These are phyloP conservation scores for Chrysemys picta DNA, from an alignment of 2,113 vertebrate genomes.

Conservation along the genomic window DNA sequence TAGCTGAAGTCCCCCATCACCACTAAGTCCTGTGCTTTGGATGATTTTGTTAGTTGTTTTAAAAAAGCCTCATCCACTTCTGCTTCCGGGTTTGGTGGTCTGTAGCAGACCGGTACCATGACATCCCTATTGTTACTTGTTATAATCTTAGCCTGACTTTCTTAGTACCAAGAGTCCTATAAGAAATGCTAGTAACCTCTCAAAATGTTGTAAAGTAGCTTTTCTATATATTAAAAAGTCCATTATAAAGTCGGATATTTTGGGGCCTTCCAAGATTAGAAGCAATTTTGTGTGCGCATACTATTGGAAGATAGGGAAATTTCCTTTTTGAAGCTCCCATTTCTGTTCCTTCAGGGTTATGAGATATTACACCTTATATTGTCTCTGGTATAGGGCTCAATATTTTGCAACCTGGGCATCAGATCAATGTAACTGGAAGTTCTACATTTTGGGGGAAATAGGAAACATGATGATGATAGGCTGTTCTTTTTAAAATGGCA, in stretches of 20 bases:
- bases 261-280: background rate
- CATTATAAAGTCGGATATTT: background rate
- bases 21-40: no score
- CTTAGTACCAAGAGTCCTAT: background rate
- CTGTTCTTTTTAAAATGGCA: background rate
- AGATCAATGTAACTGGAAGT: background rate
- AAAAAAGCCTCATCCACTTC: no score
- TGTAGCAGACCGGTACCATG: no score
- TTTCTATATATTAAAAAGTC: background rate
- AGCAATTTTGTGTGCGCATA: rapidly evolving
- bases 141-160: background rate
- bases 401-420: background rate
- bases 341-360: background rate
- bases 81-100: no score
- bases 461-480: rapidly evolving
- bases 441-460: background rate
- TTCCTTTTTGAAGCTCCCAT: background rate
- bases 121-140: background rate
- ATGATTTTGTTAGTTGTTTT: no score
- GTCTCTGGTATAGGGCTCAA: rapidly evolving
- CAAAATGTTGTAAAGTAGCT: background rate
- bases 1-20: no score
- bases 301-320: background rate
- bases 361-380: background rate
- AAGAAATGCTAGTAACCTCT: background rate